Base-by-base conservation (phyloP, 2,888 invertebrate species). In the Gastrophysa polygoni region DNA sequence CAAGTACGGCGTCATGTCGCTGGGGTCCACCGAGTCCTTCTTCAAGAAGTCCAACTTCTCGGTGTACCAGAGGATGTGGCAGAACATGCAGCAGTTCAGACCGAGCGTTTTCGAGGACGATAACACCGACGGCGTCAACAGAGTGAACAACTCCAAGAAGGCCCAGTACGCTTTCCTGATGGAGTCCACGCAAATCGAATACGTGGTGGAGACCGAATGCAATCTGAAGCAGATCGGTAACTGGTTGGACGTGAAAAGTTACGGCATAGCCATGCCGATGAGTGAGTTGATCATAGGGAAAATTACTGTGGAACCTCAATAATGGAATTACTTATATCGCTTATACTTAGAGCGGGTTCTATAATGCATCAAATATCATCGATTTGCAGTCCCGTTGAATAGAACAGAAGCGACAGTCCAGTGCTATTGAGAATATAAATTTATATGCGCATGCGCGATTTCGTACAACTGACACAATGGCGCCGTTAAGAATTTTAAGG, bases 181-280 rank as follows among this genome's bases (percentile, higher is more conserved):
- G 95, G 98, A 99, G 83, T 96, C 96, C 1, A 92, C 96, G 0
- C 91, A 92, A 2, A 91, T 98, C 68, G 98, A 99, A 80, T 99
- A 96, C 81, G 91, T 90, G 73, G 85, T 92, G 57, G 91, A 95
- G 80, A 86, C 93, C 59, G 87, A 93, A 73, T 97, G 96, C 76
- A 89, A 93, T 48, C 84, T 96, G 67, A 91, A 87, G 77, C 91
- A 92, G 84, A 88, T 93, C 6, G 94, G 95, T 0, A 85, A 87
- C 10, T 86, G 89, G 72, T 84, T 97, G 57, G 96, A 96, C 78
- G 91, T 91, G 38, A 96, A 97, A 80, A 95, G 95, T 73, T 97
- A 96, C 77, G 97, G 96, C 24, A 92, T 97, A 67, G 97, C 95
- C 0, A 90, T 95, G 85, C 95, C 94, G 0, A 88, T 92, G 77